phyloP scores from a whole-genome alignment of 2,888 invertebrate genomes.

The Pherbina coryleti region DNA sequence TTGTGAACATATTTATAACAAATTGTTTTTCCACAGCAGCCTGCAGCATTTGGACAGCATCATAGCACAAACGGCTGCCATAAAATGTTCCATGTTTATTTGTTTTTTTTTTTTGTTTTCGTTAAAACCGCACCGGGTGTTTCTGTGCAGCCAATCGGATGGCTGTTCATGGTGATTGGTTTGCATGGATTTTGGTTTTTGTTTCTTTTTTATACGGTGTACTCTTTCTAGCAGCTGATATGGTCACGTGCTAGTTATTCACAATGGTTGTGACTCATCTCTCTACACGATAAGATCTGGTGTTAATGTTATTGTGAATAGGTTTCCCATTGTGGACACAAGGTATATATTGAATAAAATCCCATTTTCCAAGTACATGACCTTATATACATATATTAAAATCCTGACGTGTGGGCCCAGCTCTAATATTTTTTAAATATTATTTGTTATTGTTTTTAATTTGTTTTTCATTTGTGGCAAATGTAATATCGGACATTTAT shows the following conservation, averaged over 20 bases:
- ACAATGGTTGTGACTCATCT: slow-evolving; percentile 20
- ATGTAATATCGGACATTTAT: too few relatives aligned
- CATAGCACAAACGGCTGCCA: slow-evolving; percentile 40
- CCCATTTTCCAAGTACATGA: too few relatives aligned
- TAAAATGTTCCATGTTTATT: slow-evolving; percentile 28
- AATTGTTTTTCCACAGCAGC: slow-evolving; percentile 24
- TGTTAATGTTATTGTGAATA: too few relatives aligned
- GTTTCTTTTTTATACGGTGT: slow-evolving; percentile 4
- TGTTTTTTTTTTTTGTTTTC: slow-evolving; percentile 37
- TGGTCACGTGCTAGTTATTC: neutral
- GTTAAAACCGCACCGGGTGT: slow-evolving; percentile 25
- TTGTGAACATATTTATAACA: neutral
- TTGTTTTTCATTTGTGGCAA: too few relatives aligned
- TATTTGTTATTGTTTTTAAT: too few relatives aligned
- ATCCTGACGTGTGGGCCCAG: too few relatives aligned
- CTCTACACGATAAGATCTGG: too few relatives aligned
- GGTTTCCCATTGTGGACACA: too few relatives aligned
- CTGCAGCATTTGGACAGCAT: neutral
- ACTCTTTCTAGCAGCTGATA: slow-evolving; percentile 20
- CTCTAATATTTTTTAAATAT: too few relatives aligned
- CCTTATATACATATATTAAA: too few relatives aligned
- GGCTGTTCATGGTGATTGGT: slow-evolving; percentile 41
- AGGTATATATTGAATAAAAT: too few relatives aligned
- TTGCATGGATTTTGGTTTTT: neutral
- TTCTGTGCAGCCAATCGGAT: slow-evolving; percentile 50